Evolutionary conservation across 2,797 vertebrate species (phyloP).

Genomic region (Xiphorhynchus erythropygius): DNA sequence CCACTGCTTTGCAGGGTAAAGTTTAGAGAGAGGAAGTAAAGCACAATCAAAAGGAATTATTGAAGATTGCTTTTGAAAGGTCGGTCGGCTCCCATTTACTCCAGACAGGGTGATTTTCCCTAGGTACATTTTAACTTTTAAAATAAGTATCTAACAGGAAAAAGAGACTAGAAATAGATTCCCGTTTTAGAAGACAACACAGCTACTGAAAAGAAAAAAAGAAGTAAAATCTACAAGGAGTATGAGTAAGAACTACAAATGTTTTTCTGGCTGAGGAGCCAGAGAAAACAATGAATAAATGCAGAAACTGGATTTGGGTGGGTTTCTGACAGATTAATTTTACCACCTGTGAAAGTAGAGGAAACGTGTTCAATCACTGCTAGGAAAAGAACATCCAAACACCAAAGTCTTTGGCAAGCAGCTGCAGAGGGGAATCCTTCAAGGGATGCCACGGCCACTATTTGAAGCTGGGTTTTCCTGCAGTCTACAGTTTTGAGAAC

Average conservation of each 20-base stretch:
- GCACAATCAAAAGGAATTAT: neutral
- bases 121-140: neutral
- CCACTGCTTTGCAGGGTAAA: neutral
- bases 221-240: neutral
- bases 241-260: neutral
- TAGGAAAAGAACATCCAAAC: neutral
- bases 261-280: neutral
- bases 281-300: slow-evolving; percentile 3
- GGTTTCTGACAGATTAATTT: neutral
- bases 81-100: neutral
- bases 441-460: neutral
- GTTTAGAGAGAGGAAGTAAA: neutral
- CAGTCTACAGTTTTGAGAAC: neutral
- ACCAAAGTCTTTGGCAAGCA: neutral
- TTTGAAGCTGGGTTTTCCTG: neutral
- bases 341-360: neutral
- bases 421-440: neutral
- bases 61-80: neutral
- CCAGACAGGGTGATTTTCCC: neutral
- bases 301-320: neutral
- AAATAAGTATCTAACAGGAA: neutral
- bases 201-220: neutral
- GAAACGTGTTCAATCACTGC: neutral
- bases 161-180: neutral
- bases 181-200: neutral